These are phyloP conservation scores for Hydrolagus colliei DNA, from an alignment of 2,797 vertebrate species.

Conservation along the genomic window DNA sequence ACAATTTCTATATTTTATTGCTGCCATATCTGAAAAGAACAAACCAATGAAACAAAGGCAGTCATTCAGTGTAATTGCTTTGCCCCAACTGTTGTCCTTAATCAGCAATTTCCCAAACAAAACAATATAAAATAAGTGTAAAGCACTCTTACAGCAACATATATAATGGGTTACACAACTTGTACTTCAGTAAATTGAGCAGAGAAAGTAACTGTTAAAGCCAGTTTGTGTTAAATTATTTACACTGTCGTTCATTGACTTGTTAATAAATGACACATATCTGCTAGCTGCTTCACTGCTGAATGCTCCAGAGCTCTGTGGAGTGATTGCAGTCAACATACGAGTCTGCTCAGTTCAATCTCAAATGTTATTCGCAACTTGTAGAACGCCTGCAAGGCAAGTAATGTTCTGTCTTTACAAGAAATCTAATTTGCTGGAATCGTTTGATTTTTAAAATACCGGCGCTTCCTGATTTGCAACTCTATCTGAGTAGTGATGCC, in stretches of 20 bases:
- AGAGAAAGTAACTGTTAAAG: slow-evolving; percentile 1
- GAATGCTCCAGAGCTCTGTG: not conserved
- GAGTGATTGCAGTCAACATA: not conserved
- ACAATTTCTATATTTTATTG: not conserved
- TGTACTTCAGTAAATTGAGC: slow-evolving; percentile 6
- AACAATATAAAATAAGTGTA: not conserved
- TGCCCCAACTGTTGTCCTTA: slow-evolving; percentile 7
- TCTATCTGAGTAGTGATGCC: not conserved
- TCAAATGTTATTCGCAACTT: too few species aligned
- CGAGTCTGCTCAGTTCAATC: too few species aligned
- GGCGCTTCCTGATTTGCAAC: not conserved
- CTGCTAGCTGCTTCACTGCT: not conserved
- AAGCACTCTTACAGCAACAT: not conserved
- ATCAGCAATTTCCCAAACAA: slow-evolving; percentile 8
- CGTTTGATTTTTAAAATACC: slow-evolving; percentile 5
- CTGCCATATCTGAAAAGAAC: slow-evolving; percentile 1
- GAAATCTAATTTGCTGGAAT: not conserved
- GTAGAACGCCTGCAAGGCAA: too few species aligned
- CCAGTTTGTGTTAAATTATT: slow-evolving; percentile 1
- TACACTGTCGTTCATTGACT: not conserved
- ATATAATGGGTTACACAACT: not conserved
- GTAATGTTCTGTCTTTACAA: not conserved
- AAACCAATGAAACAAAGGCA: not conserved
- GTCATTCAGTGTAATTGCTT: not conserved
- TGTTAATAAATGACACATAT: not conserved